phyloP scores from a whole-genome alignment of 2,888 invertebrate genomes.

The Tryphoninae sp. region DNA sequence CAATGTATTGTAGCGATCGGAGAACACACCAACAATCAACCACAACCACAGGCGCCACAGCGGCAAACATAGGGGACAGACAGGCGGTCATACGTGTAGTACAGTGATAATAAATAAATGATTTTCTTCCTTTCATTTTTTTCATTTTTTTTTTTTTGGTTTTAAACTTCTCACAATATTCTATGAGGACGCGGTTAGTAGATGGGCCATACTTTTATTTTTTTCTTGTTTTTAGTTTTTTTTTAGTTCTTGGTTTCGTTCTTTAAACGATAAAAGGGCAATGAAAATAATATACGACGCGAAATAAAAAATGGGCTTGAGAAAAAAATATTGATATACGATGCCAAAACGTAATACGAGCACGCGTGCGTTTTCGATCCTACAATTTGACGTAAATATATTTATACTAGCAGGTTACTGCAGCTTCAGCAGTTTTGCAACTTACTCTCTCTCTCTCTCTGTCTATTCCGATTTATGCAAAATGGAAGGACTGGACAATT shows the following conservation, averaged over 20 bases:
- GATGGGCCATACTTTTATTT: conserved; percentile 46
- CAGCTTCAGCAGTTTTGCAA: no score
- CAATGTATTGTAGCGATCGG: conserved; percentile 78
- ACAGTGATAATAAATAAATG: conserved; percentile 69
- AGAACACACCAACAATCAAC: conserved; percentile 82
- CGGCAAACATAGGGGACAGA: conserved; percentile 81
- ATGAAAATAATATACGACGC: conserved; percentile 49
- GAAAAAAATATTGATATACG: conserved; percentile 49
- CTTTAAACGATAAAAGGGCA: conserved; percentile 18
- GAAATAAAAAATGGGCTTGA: conserved; percentile 41
- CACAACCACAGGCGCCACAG: conserved; percentile 82
- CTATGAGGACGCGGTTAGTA: conserved; percentile 53
- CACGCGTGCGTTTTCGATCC: conserved; percentile 41
- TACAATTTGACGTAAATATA: conserved; percentile 12
- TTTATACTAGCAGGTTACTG: background rate
- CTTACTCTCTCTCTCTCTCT: no score
- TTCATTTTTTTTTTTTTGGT: conserved; percentile 12
- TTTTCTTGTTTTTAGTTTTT: conserved; percentile 12
- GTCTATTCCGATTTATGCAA: no score
- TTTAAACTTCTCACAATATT: conserved; percentile 13
- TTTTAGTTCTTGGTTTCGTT: conserved; percentile 16
- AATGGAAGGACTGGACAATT: background rate
- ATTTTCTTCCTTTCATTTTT: conserved; percentile 43
- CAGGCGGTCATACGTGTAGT: conserved; percentile 81
- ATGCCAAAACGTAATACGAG: conserved; percentile 60